Conservation (phyloP, 2,797 vertebrate species). For the Hydrophis major region DNA sequence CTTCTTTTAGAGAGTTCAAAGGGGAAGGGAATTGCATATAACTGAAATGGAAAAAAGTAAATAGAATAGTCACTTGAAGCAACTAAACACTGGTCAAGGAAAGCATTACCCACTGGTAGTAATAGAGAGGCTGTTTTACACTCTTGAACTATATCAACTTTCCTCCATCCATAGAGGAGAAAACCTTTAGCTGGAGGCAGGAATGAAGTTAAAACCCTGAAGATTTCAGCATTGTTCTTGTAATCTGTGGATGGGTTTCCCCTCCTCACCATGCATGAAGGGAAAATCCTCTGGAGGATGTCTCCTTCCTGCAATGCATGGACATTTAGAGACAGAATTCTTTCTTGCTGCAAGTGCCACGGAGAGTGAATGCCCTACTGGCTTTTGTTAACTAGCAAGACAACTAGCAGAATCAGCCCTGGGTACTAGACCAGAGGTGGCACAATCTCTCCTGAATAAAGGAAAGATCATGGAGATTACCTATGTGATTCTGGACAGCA, state of each 20-base stretch:
- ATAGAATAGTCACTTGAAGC: neutral
- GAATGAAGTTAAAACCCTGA: neutral
- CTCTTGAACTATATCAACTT: neutral
- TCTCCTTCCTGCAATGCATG: neutral
- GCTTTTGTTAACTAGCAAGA: neutral
- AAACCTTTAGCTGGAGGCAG: neutral
- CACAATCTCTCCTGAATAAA: neutral
- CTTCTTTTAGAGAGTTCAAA: neutral
- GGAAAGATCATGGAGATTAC: neutral
- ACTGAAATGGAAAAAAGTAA: neutral
- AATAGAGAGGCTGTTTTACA: neutral
- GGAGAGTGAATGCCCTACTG: neutral
- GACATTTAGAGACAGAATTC: neutral
- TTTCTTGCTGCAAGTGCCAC: neutral
- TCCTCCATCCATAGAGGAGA: neutral
- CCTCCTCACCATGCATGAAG: neutral
- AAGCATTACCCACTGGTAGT: neutral
- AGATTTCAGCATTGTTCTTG: neutral
- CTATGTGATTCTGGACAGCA: neutral
- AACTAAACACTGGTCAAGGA: neutral
- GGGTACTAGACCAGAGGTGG: neutral
- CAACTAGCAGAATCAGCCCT: neutral
- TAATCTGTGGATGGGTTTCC: neutral
- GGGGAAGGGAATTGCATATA: neutral
- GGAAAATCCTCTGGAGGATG: neutral